A percentile compares a stretch with the other conserved stretches of the same genome.
Conservation (phyloP, 2,113 vertebrate genomes). For the Protobothrops flavoviridis region DNA sequence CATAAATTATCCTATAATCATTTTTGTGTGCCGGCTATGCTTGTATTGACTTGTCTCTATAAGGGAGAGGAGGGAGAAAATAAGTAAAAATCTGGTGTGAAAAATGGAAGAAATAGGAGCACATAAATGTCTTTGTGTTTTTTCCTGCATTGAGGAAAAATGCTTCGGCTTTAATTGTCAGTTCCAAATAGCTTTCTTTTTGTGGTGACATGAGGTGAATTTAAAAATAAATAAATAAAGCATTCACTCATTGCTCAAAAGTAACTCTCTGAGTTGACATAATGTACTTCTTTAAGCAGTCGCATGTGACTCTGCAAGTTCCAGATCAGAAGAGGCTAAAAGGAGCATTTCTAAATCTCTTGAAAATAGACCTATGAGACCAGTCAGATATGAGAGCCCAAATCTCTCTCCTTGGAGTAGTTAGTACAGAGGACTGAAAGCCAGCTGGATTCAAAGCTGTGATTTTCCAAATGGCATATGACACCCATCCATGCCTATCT, state of each 20-base stretch:
- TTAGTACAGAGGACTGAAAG: not conserved
- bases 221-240: slow-evolving; percentile 51
- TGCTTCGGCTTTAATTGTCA: slow-evolving; percentile 57
- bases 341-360: not conserved
- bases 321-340: not conserved
- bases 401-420: not conserved
- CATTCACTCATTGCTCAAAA: slow-evolving; percentile 39
- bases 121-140: slow-evolving; percentile 20
- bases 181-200: slow-evolving; percentile 35
- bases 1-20: slow-evolving; percentile 65
- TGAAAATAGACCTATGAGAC: not conserved
- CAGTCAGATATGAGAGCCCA: not conserved
- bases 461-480: not conserved
- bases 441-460: not conserved
- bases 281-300: slow-evolving; percentile 29
- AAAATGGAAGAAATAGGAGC: slow-evolving; percentile 46
- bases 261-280: not conserved
- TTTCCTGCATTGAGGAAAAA: slow-evolving; percentile 46
- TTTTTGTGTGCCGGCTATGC: slow-evolving; percentile 56
- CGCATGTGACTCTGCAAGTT: not conserved
- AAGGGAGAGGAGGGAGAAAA: slow-evolving; percentile 33
- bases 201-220: slow-evolving; percentile 50
- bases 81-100: slow-evolving; percentile 38
- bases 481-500: not conserved
- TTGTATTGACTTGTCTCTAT: slow-evolving; percentile 51